Conservation (phyloP, 2,888 invertebrate genomes). For the Diabrotica balteata region DNA sequence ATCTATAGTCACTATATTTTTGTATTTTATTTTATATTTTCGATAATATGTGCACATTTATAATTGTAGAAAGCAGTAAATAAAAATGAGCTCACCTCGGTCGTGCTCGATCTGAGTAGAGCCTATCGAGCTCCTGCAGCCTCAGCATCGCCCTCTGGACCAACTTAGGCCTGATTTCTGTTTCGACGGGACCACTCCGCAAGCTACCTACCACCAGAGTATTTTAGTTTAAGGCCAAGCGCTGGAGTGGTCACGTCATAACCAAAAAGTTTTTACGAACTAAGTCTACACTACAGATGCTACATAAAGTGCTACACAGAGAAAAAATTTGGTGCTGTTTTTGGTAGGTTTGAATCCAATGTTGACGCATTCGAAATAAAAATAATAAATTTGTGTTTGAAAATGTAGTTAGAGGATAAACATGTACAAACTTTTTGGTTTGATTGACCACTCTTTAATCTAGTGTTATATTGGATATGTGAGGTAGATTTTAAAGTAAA, state of each 20-base stretch:
- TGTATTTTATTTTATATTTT: too few relatives aligned
- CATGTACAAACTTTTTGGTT: slow-evolving; percentile 23
- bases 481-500: too few relatives aligned
- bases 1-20: too few relatives aligned
- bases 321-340: too few relatives aligned
- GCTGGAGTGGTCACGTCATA: slow-evolving; percentile 14
- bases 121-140: slow-evolving; percentile 58
- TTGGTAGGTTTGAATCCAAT: too few relatives aligned
- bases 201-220: slow-evolving; percentile 60
- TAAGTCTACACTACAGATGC: too few relatives aligned
- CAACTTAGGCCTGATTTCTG: slow-evolving; percentile 54
- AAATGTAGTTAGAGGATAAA: too few relatives aligned
- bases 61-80: neutral
- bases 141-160: slow-evolving; percentile 59
- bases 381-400: too few relatives aligned
- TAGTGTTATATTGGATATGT: too few relatives aligned
- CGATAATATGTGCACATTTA: too few relatives aligned
- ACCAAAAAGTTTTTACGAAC: slow-evolving; percentile 27
- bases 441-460: neutral
- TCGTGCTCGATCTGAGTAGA: slow-evolving; percentile 57
- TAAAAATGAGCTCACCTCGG: slow-evolving; percentile 56
- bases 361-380: too few relatives aligned
- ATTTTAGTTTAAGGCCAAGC: slow-evolving; percentile 49
- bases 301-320: too few relatives aligned
- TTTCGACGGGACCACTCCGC: slow-evolving; percentile 54